phyloP scores from a whole-genome alignment of 2,888 invertebrate species.

The Barypeithes pellucidus region DNA sequence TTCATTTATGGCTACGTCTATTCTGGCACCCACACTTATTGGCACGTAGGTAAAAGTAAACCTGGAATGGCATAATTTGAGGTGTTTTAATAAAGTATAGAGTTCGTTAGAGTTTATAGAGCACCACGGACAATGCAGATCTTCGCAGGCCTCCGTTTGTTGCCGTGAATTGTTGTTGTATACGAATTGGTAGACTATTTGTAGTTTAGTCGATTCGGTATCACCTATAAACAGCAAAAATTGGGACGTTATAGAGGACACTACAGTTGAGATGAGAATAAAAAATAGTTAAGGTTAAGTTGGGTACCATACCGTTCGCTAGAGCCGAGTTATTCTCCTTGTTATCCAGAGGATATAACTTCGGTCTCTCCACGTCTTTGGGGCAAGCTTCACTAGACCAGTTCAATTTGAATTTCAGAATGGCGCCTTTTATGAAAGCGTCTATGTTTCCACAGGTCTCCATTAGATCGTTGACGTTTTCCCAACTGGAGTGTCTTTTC shows the following conservation, averaged over 20 bases:
- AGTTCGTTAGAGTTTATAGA: constrained; percentile 90
- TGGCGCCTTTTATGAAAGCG: constrained; percentile 84
- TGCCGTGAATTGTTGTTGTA: constrained; percentile 96
- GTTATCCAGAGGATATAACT: constrained; percentile 72
- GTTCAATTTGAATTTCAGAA: constrained; percentile 87
- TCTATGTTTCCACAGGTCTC: constrained; percentile 70
- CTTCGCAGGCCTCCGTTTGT: constrained; percentile 95
- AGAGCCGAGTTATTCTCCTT: constrained; percentile 68
- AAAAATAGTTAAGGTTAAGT: too few species aligned
- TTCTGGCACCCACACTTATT: constrained; percentile 83
- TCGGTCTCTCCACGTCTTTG: constrained; percentile 79
- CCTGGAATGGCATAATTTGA: constrained; percentile 93
- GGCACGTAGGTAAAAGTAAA: constrained; percentile 95
- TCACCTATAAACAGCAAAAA: constrained; percentile 35
- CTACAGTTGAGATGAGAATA: too few species aligned
- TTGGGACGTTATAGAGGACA: too few species aligned
- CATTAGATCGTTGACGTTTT: constrained; percentile 74
- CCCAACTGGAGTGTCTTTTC: constrained; percentile 83
- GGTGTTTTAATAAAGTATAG: constrained; percentile 92
- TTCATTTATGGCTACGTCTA: constrained; percentile 97
- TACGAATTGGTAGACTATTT: constrained; percentile 96
- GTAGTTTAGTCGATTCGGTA: constrained; percentile 73
- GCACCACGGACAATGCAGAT: constrained; percentile 97
- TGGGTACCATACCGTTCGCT: constrained; percentile 59
- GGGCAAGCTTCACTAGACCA: constrained; percentile 86